Conservation (phyloP, 1,140 invertebrate genomes). For the Holotrichia oblita region DNA sequence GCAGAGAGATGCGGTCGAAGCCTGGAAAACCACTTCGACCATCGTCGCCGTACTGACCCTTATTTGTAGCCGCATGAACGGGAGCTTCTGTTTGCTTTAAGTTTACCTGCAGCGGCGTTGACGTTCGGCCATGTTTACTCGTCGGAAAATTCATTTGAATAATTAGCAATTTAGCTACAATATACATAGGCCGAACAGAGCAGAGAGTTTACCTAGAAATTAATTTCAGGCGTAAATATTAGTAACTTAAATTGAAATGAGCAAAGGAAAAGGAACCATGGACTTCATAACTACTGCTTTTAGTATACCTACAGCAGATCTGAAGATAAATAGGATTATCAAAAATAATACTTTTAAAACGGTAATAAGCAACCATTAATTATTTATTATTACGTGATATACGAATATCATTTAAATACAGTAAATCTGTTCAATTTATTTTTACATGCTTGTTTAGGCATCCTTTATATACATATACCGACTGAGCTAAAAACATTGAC, state of each 20-base stretch:
- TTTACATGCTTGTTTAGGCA: no score
- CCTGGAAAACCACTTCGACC: background rate
- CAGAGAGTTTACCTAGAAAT: background rate
- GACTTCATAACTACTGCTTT: no score
- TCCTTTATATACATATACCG: no score
- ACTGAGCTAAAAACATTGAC: no score
- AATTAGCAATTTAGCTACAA: conserved; percentile 32
- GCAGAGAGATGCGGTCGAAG: background rate
- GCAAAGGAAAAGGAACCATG: background rate
- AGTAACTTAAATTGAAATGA: conserved; percentile 30
- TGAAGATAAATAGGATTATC: no score
- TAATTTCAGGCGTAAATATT: conserved; percentile 31
- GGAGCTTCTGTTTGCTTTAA: background rate
- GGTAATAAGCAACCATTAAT: no score
- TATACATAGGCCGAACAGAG: conserved; percentile 5
- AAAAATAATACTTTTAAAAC: conserved; percentile 6
- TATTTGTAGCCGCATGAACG: background rate
- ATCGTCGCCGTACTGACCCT: background rate
- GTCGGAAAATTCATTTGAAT: conserved; percentile 28
- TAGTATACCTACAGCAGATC: no score
- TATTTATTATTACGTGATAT: no score
- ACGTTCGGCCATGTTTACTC: conserved; percentile 32
- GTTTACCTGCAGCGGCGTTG: conserved; percentile 22
- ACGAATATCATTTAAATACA: no score
- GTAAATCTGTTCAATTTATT: no score